Conservation (phyloP, 2,888 invertebrate species). For the Andrena dorsata region DNA sequence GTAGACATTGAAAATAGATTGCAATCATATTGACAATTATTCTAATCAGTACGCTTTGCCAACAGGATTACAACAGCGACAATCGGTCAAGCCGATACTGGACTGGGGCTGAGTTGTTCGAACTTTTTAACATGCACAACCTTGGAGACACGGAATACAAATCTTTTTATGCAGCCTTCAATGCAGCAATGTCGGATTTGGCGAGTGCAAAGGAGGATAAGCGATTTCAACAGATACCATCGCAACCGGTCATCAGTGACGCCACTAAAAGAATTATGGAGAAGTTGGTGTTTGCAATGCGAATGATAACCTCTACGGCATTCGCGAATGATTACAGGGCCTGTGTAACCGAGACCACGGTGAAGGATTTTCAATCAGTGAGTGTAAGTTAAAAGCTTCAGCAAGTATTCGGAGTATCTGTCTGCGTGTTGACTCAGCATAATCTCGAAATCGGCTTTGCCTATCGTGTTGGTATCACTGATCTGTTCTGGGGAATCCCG, state of each 20-base stretch:
- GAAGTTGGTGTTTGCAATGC: constrained; percentile 64
- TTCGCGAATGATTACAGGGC: constrained; percentile 71
- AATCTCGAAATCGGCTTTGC: neutral
- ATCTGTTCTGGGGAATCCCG: neutral
- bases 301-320: constrained; percentile 55
- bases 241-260: constrained; percentile 63
- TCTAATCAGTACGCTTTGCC: neutral
- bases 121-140: constrained; percentile 68
- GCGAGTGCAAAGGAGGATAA: constrained; percentile 67
- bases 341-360: constrained; percentile 68
- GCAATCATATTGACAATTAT: neutral
- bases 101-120: constrained; percentile 74
- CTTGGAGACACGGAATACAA: constrained; percentile 15
- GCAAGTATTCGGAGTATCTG: neutral
- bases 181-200: constrained; percentile 40
- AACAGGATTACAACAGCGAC: constrained; percentile 26
- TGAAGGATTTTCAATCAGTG: constrained; percentile 51
- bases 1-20: neutral
- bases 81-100: constrained; percentile 73
- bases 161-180: neutral
- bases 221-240: neutral
- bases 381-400: constrained; percentile 2
- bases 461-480: neutral
- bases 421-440: neutral
- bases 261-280: constrained; percentile 71